Conservation (phyloP, 2,888 invertebrate genomes). For the Penaeus monodon region DNA sequence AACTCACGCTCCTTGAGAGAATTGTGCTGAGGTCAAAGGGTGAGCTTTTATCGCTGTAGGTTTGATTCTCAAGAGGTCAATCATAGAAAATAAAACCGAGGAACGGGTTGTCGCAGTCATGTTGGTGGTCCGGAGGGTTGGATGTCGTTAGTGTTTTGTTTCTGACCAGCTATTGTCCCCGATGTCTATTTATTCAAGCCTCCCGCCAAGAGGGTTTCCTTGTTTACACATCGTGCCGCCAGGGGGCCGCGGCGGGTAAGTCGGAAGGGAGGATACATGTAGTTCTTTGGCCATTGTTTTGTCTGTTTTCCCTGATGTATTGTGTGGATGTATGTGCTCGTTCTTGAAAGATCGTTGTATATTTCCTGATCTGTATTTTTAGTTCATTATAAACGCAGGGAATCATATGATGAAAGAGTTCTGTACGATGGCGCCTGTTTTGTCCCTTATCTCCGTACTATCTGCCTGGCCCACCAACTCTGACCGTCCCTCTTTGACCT, state of each 20-base stretch:
- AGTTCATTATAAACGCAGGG: too few species aligned
- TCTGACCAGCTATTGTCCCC: conserved; percentile 60
- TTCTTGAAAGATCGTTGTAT: not conserved
- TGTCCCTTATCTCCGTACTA: conserved; percentile 38
- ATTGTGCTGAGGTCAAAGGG: not conserved
- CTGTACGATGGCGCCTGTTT: conserved; percentile 8
- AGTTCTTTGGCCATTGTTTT: conserved; percentile 17
- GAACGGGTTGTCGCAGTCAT: conserved; percentile 30
- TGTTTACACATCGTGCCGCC: conserved; percentile 59
- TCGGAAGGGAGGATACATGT: conserved; percentile 31
- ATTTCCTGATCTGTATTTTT: not conserved
- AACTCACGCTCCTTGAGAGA: not conserved
- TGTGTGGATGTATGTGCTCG: not conserved
- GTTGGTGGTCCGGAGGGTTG: conserved; percentile 52
- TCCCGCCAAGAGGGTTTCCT: conserved; percentile 55
- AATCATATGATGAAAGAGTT: not conserved
- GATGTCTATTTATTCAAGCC: conserved; percentile 60
- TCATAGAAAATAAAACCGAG: conserved; percentile 6
- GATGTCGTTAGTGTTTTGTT: conserved; percentile 59
- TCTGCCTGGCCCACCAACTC: conserved; percentile 44
- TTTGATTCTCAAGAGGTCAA: too few species aligned
- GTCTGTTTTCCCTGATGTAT: conserved; percentile 12
- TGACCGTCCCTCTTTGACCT: conserved; percentile 51
- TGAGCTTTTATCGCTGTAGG: not conserved
- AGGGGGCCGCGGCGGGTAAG: conserved; percentile 46